These are phyloP conservation scores for Holacanthus passer DNA, from an alignment of 2,113 vertebrate genomes.

Conservation along the genomic window DNA sequence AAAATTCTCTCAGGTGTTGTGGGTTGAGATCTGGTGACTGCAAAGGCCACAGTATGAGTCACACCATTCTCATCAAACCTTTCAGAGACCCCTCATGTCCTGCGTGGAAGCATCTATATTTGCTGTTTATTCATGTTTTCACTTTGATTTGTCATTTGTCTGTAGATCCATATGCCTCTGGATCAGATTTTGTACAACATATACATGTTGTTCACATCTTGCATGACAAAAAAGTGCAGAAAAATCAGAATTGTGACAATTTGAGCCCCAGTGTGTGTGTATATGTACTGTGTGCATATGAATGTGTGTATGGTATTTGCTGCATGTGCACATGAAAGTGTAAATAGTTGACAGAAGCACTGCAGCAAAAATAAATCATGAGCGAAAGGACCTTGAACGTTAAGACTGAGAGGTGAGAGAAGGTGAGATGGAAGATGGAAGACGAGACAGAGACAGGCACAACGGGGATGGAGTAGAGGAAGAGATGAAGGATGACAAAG, in stretches of 20 bases:
- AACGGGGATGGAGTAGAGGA: conserved; percentile 16
- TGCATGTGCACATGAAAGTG: background rate
- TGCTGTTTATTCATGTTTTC: background rate
- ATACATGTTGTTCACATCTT: background rate
- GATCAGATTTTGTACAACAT: background rate
- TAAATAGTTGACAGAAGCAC: conserved; percentile 21
- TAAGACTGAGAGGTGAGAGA: conserved; percentile 30
- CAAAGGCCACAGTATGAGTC: background rate
- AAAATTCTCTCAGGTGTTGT: background rate
- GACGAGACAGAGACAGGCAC: background rate
- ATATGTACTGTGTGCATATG: background rate
- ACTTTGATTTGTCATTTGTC: background rate
- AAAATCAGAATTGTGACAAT: background rate
- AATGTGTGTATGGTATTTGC: background rate
- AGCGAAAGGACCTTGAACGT: conserved; percentile 44
- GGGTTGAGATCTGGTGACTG: background rate
- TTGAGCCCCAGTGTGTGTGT: background rate
- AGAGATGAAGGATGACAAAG: conserved; percentile 7
- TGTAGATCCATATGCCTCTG: background rate
- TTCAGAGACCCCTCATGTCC: too few species aligned
- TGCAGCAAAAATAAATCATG: conserved; percentile 60
- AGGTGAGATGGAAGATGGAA: conserved; percentile 30
- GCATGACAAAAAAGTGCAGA: background rate
- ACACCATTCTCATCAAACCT: background rate
- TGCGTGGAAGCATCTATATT: background rate